Evolutionary conservation across 2,888 invertebrate genomes (phyloP).

Genomic region (Galerucella calmariensis): DNA sequence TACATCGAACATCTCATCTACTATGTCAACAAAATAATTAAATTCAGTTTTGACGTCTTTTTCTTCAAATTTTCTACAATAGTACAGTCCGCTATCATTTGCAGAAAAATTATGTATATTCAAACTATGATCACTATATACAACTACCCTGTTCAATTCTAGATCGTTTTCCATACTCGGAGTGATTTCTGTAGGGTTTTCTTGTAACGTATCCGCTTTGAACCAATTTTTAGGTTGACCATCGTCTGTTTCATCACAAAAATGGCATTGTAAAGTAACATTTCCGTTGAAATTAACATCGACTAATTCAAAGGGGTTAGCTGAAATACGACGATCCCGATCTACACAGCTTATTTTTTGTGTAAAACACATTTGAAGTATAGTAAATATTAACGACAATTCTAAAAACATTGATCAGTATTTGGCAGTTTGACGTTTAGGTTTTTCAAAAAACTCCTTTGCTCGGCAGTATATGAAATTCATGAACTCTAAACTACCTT

Average conservation of each 20-base stretch:
- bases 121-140: constrained; percentile 65
- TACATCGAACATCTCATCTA: constrained; percentile 33
- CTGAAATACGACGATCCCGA: background rate
- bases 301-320: constrained; percentile 60
- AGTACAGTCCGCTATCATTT: constrained; percentile 67
- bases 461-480: background rate
- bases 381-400: background rate
- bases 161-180: constrained; percentile 65
- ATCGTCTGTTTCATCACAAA: constrained; percentile 65
- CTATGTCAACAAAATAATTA: constrained; percentile 59
- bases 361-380: background rate
- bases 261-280: constrained; percentile 66
- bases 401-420: background rate
- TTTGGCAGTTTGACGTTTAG: background rate
- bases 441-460: background rate
- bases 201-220: constrained; percentile 61
- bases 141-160: constrained; percentile 63
- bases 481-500: background rate
- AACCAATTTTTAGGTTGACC: constrained; percentile 67
- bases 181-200: constrained; percentile 61
- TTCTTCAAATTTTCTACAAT: constrained; percentile 64
- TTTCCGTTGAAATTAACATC: constrained; percentile 63
- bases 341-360: constrained; percentile 11
- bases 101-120: constrained; percentile 62
- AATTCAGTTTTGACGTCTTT: constrained; percentile 63